Percentiles rank a stretch among this genome's conserved stretches.
Evolutionary conservation across 2,888 invertebrate species (phyloP).

Genomic region (Macaria liturata): DNA sequence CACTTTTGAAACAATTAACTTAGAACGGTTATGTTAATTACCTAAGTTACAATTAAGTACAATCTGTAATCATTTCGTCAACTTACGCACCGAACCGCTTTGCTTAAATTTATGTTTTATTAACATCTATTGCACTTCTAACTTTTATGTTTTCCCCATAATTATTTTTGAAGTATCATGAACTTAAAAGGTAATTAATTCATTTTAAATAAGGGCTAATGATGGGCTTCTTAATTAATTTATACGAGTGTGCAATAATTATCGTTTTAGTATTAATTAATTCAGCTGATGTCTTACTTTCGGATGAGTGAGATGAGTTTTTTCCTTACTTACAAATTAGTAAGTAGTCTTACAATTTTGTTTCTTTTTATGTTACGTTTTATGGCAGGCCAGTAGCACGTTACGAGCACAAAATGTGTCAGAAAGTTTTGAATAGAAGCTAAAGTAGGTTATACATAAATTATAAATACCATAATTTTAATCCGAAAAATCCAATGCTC

Average conservation of each 20-base stretch:
- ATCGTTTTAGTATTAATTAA: too few relatives aligned
- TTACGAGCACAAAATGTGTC: too few relatives aligned
- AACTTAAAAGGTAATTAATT: background rate
- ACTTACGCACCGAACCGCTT: conserved; percentile 18
- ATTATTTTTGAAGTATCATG: background rate
- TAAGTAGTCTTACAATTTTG: too few relatives aligned
- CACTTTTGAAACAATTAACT: conserved; percentile 15
- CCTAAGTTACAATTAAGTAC: conserved; percentile 19
- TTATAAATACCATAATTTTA: too few relatives aligned
- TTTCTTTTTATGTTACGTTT: too few relatives aligned
- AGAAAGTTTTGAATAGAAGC: too few relatives aligned
- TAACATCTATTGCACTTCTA: conserved; percentile 15
- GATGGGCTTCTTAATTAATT: background rate
- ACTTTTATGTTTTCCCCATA: conserved; percentile 6
- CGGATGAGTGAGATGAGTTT: too few relatives aligned
- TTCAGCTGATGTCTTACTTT: too few relatives aligned
- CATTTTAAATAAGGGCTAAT: background rate
- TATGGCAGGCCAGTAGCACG: too few relatives aligned
- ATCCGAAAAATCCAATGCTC: too few relatives aligned
- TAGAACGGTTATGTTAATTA: conserved; percentile 19
- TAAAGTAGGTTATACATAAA: too few relatives aligned
- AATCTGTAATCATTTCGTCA: conserved; percentile 23
- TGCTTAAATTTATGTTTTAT: conserved; percentile 13
- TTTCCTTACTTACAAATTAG: too few relatives aligned
- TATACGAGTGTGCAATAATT: background rate